Conservation (phyloP, 2,888 invertebrate species). For the Athetis lepigone region DNA sequence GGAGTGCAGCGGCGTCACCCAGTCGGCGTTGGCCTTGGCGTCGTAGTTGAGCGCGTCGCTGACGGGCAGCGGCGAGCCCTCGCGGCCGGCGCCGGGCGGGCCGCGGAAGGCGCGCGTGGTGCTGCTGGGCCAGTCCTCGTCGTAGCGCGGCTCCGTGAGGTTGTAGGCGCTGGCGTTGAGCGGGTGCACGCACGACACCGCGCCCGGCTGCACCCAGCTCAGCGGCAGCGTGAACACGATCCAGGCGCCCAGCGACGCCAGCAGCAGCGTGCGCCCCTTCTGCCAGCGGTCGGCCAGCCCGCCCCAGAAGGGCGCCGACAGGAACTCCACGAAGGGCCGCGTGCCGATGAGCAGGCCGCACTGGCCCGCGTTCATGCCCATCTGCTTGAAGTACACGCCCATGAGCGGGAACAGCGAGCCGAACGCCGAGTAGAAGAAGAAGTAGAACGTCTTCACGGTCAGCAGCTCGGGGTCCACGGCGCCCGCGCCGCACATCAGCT, state of each 20-base stretch:
- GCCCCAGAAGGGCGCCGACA: conserved; percentile 99
- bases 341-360: conserved; percentile 98
- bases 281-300: conserved; percentile 97
- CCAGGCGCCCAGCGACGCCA: conserved; percentile 98
- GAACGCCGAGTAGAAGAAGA: conserved; percentile 99
- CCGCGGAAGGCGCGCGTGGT: conserved; percentile 75
- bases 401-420: conserved; percentile 99
- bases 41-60: conserved; percentile 94
- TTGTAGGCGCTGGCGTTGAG: conserved; percentile 90
- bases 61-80: conserved; percentile 93
- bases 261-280: conserved; percentile 96
- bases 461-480: conserved; percentile 97
- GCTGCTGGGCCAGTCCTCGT: conserved; percentile 75
- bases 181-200: conserved; percentile 95
- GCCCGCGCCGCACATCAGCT: conserved; percentile 94
- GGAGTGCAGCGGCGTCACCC: conserved; percentile 97
- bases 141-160: conserved; percentile 91
- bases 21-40: conserved; percentile 92
- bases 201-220: conserved; percentile 98
- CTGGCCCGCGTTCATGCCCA: conserved; percentile 99
- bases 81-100: conserved; percentile 74
- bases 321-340: conserved; percentile 98
- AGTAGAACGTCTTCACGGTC: conserved; percentile 99
- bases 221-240: conserved; percentile 98
- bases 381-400: conserved; percentile 99